phyloP scores from a whole-genome alignment of 2,113 vertebrate genomes.

The Dipodomys spectabilis region DNA sequence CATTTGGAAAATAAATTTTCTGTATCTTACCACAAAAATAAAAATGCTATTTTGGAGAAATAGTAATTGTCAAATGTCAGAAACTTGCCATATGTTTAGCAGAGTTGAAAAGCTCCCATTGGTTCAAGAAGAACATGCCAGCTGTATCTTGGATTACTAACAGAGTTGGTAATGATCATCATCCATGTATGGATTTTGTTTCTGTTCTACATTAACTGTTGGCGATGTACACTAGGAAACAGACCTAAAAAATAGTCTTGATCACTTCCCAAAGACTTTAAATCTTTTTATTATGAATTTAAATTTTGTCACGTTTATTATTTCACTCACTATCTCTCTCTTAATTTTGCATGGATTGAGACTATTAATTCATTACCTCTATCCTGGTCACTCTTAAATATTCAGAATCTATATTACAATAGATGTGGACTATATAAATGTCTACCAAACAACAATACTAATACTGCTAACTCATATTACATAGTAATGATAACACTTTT shows the following conservation, averaged over 20 bases:
- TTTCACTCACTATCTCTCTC: conserved; percentile 20
- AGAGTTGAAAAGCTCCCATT: conserved; percentile 11
- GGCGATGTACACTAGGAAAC: background rate
- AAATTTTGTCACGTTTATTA: background rate
- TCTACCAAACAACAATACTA: background rate
- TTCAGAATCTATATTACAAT: conserved; percentile 22
- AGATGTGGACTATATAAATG: background rate
- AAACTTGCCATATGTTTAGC: conserved; percentile 28
- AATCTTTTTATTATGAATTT: background rate
- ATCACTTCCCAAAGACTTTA: conserved; percentile 13
- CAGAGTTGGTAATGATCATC: background rate
- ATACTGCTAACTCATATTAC: background rate
- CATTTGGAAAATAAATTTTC: conserved; percentile 60
- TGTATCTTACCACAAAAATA: conserved; percentile 38
- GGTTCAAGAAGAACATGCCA: conserved; percentile 18
- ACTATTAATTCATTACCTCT: background rate
- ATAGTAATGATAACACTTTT: conserved; percentile 2
- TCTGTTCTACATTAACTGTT: background rate
- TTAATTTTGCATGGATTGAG: background rate
- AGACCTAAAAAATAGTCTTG: background rate
- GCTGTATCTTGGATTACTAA: conserved; percentile 11
- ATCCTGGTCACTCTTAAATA: conserved; percentile 6
- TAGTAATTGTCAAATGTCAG: conserved; percentile 46
- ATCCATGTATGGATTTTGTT: background rate
- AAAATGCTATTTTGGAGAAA: conserved; percentile 53